phyloP scores from a whole-genome alignment of 2,888 invertebrate species.

The Limnephilus auricula region DNA sequence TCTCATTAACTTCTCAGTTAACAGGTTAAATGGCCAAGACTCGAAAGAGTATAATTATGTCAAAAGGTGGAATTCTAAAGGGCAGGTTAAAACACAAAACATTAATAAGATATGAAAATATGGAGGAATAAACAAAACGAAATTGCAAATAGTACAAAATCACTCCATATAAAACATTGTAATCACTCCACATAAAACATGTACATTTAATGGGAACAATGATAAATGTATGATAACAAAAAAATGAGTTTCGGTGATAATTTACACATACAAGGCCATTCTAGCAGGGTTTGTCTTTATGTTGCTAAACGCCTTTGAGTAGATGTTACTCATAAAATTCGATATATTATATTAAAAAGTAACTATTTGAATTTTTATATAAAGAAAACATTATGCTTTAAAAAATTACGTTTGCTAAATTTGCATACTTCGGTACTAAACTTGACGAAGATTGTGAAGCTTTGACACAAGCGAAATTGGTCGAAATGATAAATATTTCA shows the following conservation, averaged over 20 bases:
- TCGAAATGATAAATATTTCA: too few relatives aligned
- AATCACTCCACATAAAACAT: background rate
- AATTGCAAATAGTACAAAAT: background rate
- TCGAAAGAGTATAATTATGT: background rate
- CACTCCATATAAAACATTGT: background rate
- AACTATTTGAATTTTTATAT: too few relatives aligned
- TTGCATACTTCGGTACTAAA: too few relatives aligned
- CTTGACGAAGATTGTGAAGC: too few relatives aligned
- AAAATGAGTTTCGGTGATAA: background rate
- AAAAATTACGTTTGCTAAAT: too few relatives aligned
- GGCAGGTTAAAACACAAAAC: constrained; percentile 19
- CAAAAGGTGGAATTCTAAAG: background rate
- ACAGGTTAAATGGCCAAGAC: constrained; percentile 26
- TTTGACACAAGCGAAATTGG: too few relatives aligned
- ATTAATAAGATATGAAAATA: background rate
- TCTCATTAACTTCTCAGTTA: constrained; percentile 17
- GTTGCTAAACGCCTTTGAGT: too few relatives aligned
- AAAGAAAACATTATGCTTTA: too few relatives aligned
- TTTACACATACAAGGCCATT: too few relatives aligned
- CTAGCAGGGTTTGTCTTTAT: too few relatives aligned
- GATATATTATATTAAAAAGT: too few relatives aligned
- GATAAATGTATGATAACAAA: background rate
- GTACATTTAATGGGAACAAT: background rate
- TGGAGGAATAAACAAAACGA: background rate
- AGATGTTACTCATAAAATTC: too few relatives aligned